A percentile compares a stretch with the other conserved stretches of the same genome.
phyloP scores from a whole-genome alignment of 2,888 invertebrate species.

The Cyclophora albipunctata region DNA sequence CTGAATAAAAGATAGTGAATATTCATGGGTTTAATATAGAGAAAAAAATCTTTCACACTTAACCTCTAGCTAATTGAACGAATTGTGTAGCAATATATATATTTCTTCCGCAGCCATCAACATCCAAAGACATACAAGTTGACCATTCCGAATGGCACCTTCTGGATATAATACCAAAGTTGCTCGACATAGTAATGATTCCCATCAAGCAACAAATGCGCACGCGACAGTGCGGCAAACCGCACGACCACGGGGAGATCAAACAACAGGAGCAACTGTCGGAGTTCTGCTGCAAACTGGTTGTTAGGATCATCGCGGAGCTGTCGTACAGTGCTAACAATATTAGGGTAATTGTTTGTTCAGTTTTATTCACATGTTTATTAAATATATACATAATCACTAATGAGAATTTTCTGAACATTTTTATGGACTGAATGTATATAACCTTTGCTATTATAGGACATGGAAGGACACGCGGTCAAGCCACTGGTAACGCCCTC shows the following conservation, averaged over 20 bases:
- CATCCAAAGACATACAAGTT: slow-evolving; percentile 28
- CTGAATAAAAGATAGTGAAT: too few species aligned
- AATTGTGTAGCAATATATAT: too few species aligned
- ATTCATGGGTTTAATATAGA: too few species aligned
- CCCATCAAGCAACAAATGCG: slow-evolving; percentile 80
- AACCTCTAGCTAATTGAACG: too few species aligned
- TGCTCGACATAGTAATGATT: slow-evolving; percentile 87
- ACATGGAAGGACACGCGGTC: slow-evolving; percentile 80
- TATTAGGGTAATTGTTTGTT: slow-evolving; percentile 32
- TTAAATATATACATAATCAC: not conserved
- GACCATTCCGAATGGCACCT: slow-evolving; percentile 77
- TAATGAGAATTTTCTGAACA: not conserved
- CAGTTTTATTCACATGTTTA: not conserved
- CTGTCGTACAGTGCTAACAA: slow-evolving; percentile 70
- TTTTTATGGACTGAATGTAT: not conserved
- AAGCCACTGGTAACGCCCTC: slow-evolving; percentile 90
- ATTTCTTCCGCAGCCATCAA: slow-evolving; percentile 26
- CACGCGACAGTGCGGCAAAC: slow-evolving; percentile 62
- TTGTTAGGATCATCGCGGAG: slow-evolving; percentile 91
- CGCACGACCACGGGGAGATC: slow-evolving; percentile 66
- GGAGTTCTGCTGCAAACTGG: slow-evolving; percentile 83
- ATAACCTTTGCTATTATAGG: slow-evolving; percentile 35
- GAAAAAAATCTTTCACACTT: too few species aligned
- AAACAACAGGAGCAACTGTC: slow-evolving; percentile 75
- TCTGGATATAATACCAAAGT: slow-evolving; percentile 86